Evolutionary conservation across 2,888 invertebrate species (phyloP), one percentile per base, ranked within the genome.

Genomic region (Capitulum mitella): DNA sequence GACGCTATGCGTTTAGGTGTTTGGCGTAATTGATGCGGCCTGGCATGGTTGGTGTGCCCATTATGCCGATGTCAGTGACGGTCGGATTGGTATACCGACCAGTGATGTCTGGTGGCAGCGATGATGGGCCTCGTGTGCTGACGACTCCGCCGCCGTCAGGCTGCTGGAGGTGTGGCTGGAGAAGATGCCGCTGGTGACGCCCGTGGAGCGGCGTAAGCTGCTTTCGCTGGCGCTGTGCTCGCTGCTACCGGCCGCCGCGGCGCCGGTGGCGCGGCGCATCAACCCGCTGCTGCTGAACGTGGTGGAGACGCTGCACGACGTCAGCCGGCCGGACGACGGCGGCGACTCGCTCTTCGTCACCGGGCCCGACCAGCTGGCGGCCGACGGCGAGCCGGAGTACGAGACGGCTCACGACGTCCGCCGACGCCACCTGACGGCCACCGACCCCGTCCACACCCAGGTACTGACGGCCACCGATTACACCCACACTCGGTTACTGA

Each of bases 141-240:
- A n/a, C n/a, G n/a, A n/a, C n/a, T n/a, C n/a, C n/a, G n/a, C n/a
- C n/a, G n/a, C n/a, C n/a, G 79, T 19, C 40, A 43, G 74, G 16
- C 61, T 80, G 64, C 86, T 95, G 77, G 90, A 91, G 82, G 89
- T 91, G 0, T 95, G 94, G 93, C 89, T 93, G 14, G 90, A 90
- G 81, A 92, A 91, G 85, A 92, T 95, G 90, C 90, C 92, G 61
- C 87, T 91, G 78, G 91, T 94, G 5, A 90, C 92, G 0, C 92
- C 93, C 82, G 89, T 91, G 16, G 93, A 94, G 84, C 90, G 92
- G 85, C 90, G 92, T 83, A 97, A 97, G 86, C 88, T 97, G 48
- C 89, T 94, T 82, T 92, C 92, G 86, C 85, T 90, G 85, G 89
- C 87, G 80, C 22, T 79, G 80, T 78, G 81, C 80, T 26, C 77